Evolutionary conservation across 2,113 vertebrate species (phyloP).

Genomic region (Galbula dea): DNA sequence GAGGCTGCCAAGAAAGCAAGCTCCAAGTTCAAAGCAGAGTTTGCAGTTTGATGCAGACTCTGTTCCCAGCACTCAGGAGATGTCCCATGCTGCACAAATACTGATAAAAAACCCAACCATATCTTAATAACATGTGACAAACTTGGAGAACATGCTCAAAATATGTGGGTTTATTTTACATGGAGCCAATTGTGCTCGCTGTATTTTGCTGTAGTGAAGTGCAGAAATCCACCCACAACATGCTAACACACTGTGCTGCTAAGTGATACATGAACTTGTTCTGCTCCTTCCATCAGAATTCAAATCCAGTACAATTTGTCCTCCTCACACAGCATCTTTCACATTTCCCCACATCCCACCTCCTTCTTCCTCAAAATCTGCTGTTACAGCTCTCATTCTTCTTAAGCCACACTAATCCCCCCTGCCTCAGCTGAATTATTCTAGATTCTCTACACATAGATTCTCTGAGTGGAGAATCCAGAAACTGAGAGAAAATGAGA

Average conservation of each 20-base stretch:
- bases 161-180: neutral
- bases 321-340: neutral
- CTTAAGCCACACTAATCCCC: neutral
- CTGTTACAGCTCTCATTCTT: neutral
- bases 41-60: neutral
- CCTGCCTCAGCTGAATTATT: neutral
- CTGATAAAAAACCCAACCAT: neutral
- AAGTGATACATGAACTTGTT: neutral
- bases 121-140: neutral
- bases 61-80: neutral
- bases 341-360: neutral
- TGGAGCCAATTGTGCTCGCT: neutral
- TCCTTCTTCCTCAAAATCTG: neutral
- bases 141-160: neutral
- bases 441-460: neutral
- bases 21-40: neutral
- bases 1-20: neutral
- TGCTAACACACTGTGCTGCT: neutral
- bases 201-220: neutral
- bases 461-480: neutral
- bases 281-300: neutral
- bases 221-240: neutral
- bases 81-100: neutral
- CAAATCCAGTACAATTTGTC: neutral
- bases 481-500: neutral